A percentile compares a stretch with the other conserved stretches of the same genome.
Conservation (phyloP, 2,888 invertebrate species). For the Ophioninae sp. region DNA sequence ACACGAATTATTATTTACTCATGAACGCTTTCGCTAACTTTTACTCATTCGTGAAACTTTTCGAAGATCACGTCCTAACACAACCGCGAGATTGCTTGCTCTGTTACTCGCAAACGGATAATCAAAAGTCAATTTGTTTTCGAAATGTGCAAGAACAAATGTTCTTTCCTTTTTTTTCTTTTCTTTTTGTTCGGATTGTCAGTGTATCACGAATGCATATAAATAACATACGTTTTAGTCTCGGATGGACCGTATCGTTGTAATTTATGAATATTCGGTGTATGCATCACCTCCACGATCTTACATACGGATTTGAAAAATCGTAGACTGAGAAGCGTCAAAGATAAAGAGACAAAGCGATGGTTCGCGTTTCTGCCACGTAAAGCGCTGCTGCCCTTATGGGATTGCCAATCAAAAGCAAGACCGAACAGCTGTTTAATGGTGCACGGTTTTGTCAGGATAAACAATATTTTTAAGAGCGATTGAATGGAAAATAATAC, state of each 20-base stretch:
- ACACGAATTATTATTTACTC: constrained; percentile 44
- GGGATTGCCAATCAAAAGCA: no score
- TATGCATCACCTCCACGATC: not conserved
- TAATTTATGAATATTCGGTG: constrained; percentile 27
- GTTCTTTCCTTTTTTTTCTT: not conserved
- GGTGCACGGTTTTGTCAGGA: no score
- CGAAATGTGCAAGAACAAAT: not conserved
- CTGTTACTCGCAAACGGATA: constrained; percentile 19
- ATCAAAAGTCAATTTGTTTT: constrained; percentile 27
- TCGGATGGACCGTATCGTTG: constrained; percentile 58
- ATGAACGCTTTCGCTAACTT: constrained; percentile 39
- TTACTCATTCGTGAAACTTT: constrained; percentile 32
- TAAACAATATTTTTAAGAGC: no score
- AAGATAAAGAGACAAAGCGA: no score
- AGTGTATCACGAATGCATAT: constrained; percentile 54
- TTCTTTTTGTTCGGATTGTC: constrained; percentile 54
- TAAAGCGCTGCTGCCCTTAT: no score
- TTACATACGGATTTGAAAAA: no score
- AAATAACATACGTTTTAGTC: constrained; percentile 50
- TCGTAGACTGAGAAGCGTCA: no score
- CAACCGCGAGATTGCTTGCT: constrained; percentile 1
- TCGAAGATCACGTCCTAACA: constrained; percentile 56
- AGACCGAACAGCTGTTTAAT: no score
- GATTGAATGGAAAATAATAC: no score
- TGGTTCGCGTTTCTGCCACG: no score